Evolutionary conservation across 2,888 invertebrate genomes (phyloP).

Genomic region (Pemphredon lugubris): DNA sequence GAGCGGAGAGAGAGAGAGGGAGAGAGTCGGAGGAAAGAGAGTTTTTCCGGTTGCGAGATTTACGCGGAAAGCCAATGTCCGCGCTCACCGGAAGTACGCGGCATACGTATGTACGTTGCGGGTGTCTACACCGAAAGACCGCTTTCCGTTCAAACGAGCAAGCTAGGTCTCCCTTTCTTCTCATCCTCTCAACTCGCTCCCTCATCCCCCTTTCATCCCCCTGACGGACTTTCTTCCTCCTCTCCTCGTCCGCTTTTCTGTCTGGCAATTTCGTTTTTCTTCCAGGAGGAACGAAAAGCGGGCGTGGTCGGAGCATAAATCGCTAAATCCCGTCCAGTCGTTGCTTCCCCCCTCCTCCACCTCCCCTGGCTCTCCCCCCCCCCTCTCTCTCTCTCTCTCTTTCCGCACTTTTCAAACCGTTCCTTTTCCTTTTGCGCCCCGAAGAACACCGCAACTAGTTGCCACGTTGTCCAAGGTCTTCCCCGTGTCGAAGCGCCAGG

Average conservation of each 20-base stretch:
- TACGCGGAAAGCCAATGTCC: slow-evolving; percentile 63
- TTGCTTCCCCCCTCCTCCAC: slow-evolving; percentile 18
- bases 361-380: slow-evolving; percentile 19
- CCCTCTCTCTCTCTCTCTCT: slow-evolving; percentile 19
- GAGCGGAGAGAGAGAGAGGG: slow-evolving; percentile 19
- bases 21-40: slow-evolving; percentile 37
- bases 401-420: too few species aligned
- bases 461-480: slow-evolving; percentile 1
- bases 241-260: slow-evolving; percentile 21
- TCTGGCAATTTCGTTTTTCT: slow-evolving; percentile 61
- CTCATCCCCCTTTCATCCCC: slow-evolving; percentile 14
- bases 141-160: slow-evolving; percentile 46
- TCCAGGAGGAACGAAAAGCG: slow-evolving; percentile 56
- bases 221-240: too few species aligned
- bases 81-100: slow-evolving; percentile 63
- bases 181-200: slow-evolving; percentile 24
- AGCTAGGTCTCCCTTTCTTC: slow-evolving; percentile 19
- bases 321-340: slow-evolving; percentile 57
- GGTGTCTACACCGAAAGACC: slow-evolving; percentile 43
- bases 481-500: too few species aligned
- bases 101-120: slow-evolving; percentile 55
- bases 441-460: neutral
- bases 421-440: too few species aligned
- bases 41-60: slow-evolving; percentile 67
- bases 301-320: slow-evolving; percentile 63